Conservation (phyloP, 2,113 vertebrate species). For the Atractosteus spatula region DNA sequence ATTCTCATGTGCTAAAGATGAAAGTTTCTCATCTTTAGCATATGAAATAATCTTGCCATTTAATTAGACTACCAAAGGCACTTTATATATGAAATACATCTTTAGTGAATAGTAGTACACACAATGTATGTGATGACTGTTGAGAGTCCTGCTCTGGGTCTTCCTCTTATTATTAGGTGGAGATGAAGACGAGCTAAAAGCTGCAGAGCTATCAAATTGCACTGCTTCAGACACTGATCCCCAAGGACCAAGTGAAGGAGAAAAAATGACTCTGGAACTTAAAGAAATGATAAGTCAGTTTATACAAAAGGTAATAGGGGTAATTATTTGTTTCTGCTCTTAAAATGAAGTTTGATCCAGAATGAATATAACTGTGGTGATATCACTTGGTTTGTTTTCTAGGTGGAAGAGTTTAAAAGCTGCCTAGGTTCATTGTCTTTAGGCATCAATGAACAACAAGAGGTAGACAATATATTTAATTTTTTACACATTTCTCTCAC, state of each 20-base stretch:
- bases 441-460: slow-evolving; percentile 59
- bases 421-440: slow-evolving; percentile 50
- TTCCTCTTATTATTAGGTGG: no score
- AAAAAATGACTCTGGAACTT: slow-evolving; percentile 74
- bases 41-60: no score
- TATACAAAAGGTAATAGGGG: slow-evolving; percentile 67
- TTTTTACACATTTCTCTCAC: not conserved
- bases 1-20: no score
- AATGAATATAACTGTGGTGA: no score
- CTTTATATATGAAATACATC: no score
- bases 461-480: slow-evolving; percentile 59
- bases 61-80: no score
- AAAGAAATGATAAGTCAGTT: slow-evolving; percentile 75
- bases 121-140: no score
- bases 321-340: slow-evolving; percentile 18
- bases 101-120: no score
- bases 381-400: slow-evolving; percentile 23
- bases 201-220: not conserved
- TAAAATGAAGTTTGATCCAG: not conserved
- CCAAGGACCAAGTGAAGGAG: slow-evolving; percentile 65
- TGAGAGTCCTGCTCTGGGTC: no score
- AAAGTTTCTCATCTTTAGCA: no score
- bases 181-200: not conserved
- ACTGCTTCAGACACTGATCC: slow-evolving; percentile 14
- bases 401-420: slow-evolving; percentile 81